A percentile compares a stretch with the other conserved stretches of the same genome.
These are phyloP conservation scores for Malthinus flaveolus DNA, from an alignment of 2,888 invertebrate genomes.

Conservation along the genomic window DNA sequence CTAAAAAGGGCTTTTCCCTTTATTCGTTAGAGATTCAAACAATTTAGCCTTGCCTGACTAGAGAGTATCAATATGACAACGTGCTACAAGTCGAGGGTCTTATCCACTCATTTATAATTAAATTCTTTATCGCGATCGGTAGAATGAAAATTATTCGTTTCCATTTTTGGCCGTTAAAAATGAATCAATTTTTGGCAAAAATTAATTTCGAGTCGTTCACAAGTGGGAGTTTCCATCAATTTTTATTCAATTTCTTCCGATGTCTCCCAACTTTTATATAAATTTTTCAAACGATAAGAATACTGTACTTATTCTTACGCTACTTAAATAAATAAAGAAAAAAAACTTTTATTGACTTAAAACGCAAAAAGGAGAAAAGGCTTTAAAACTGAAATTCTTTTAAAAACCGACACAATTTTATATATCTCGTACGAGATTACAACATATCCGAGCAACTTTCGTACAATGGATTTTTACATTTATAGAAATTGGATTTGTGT, in stretches of 20 bases:
- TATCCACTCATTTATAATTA: constrained; percentile 4
- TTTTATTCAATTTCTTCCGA: no score
- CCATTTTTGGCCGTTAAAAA: background rate
- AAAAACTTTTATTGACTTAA: background rate
- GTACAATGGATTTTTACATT: constrained; percentile 24
- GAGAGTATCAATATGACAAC: constrained; percentile 1
- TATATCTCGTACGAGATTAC: constrained; percentile 10
- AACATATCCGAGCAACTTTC: constrained; percentile 17
- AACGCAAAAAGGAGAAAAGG: background rate
- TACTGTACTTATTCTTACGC: no score
- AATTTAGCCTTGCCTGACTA: constrained; percentile 2
- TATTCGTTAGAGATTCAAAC: no score
- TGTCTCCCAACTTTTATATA: no score
- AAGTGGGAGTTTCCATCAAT: background rate
- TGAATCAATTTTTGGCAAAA: background rate
- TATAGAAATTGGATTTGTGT: constrained; percentile 23
- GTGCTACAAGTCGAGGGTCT: background rate
- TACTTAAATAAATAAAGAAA: no score
- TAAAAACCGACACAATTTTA: constrained; percentile 10
- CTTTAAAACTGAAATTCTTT: background rate
- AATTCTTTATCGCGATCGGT: constrained; percentile 2
- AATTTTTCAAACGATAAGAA: no score
- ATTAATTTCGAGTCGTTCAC: background rate
- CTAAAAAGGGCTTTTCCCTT: no score
- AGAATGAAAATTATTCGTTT: background rate